Conservation (phyloP, 2,113 vertebrate species). For the Pelvicachromis taeniatus region DNA sequence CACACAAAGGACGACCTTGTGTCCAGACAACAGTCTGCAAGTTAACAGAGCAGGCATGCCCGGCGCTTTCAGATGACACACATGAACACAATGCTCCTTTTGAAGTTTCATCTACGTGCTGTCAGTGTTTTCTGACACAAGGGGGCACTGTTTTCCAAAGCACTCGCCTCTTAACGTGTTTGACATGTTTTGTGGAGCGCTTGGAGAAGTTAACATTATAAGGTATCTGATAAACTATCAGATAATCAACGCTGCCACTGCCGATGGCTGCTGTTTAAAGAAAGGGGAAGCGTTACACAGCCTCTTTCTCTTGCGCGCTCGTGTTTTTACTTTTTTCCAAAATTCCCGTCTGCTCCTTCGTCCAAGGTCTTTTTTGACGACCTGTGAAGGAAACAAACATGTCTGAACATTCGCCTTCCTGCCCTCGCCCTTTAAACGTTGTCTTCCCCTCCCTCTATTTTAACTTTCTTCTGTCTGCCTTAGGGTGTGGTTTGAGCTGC, state of each 20-base stretch:
- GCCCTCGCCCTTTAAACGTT: not conserved
- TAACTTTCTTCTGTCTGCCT: not conserved
- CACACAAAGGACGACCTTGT: not conserved
- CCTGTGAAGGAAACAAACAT: not conserved
- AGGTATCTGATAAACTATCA: not conserved
- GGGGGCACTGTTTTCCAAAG: constrained; percentile 25
- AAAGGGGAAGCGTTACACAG: not conserved
- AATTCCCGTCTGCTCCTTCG: not conserved
- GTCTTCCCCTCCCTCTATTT: not conserved
- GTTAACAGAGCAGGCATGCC: not conserved
- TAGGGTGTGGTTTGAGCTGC: constrained; percentile 23
- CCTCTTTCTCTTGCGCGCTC: not conserved
- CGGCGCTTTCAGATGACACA: not conserved
- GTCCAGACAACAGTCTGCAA: not conserved
- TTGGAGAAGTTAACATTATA: not conserved
- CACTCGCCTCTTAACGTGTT: not conserved
- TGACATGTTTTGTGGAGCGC: not conserved
- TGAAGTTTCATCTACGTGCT: not conserved
- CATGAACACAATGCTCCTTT: not conserved
- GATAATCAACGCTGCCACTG: not conserved
- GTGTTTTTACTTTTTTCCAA: not conserved
- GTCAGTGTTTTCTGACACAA: not conserved
- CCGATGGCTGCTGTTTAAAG: not conserved
- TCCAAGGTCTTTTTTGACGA: not conserved
- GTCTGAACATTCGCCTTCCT: not conserved